Evolutionary conservation across 2,113 vertebrate species (phyloP).

Genomic region (Etheostoma cragini): DNA sequence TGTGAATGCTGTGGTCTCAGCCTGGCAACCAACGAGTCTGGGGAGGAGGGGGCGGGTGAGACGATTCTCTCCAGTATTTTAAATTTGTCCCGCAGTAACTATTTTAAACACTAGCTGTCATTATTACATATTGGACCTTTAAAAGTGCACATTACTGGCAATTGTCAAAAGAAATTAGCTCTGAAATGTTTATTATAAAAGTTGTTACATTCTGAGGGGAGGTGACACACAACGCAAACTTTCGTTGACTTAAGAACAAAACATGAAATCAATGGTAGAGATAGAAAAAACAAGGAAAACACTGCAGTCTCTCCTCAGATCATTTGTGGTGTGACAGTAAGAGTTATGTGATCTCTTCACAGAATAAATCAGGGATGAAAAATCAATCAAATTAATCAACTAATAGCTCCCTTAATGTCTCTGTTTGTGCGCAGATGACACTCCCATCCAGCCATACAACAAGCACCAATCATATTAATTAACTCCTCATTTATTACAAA

Average conservation of each 20-base stretch:
- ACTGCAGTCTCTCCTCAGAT: not conserved
- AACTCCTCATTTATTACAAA: slow-evolving; percentile 67
- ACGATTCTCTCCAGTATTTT: too few species aligned
- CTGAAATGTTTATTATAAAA: not conserved
- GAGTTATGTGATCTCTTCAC: slow-evolving; percentile 65
- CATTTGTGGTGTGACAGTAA: slow-evolving; percentile 23
- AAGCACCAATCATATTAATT: slow-evolving; percentile 74
- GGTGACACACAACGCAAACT: slow-evolving; percentile 1
- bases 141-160: slow-evolving; percentile 81
- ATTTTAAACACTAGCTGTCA: too few species aligned
- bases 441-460: slow-evolving; percentile 68
- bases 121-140: slow-evolving; percentile 21
- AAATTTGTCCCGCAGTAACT: too few species aligned
- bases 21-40: too few species aligned
- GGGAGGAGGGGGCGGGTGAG: too few species aligned
- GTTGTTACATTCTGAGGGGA: not conserved
- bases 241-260: slow-evolving; percentile 4
- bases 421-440: slow-evolving; percentile 76
- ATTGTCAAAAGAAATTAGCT: slow-evolving; percentile 70
- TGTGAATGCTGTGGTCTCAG: too few species aligned
- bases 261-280: slow-evolving; percentile 10
- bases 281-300: slow-evolving; percentile 14
- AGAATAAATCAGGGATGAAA: slow-evolving; percentile 79
- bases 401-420: slow-evolving; percentile 79
- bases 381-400: slow-evolving; percentile 80